Base-by-base conservation (phyloP, 2,888 invertebrate genomes). In the Dynastes maya region DNA sequence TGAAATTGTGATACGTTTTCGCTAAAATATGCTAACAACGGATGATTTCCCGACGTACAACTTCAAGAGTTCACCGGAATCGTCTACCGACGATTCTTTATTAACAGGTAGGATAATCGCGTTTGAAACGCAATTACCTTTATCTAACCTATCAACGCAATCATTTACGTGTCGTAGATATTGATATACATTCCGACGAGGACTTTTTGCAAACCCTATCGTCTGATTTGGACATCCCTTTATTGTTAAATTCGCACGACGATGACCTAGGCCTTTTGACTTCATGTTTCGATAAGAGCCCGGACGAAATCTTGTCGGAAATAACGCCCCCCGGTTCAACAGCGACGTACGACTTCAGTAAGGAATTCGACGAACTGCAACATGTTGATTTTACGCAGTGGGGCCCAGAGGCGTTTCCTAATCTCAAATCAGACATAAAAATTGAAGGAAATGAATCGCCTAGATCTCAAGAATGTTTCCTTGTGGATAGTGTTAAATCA, bases 151-250 rank as follows among this genome's bases (percentile, higher is more conserved):
- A 5, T 37, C 32, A 8, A 45, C 45, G 45, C 71, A 63, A 74
- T 75, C 32, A 51, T 80, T 83, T 84, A 64, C 79, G 86, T 16
- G 55, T 87, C 74, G 40, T 74, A 78, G 78, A 82, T 79, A 83
- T 86, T 63, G 88, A 88, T 79, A 79, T 84, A 45, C 84, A 84
- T 16, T 85, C 86, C 8, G 88, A 88, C 78, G 89, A 88, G 80
- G 88, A 89, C 81, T 88, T 88, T 77, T 81, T 88, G 45, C 86
- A 88, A 77, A 87, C 88, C 79, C 79, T 88, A 49, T 87, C 88
- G 37, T 84, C 86, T 8, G 87, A 86, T 80, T 83, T 89, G 78
- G 87, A 88, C 81, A 88, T 89, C 76, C 89, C 89, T 0, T 80
- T 88, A 27, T 80, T 88, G n/a, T 81, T 88, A 55, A 87, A 88